Conservation (phyloP, 2,797 vertebrate species). For the Arremon brunneinucha region DNA sequence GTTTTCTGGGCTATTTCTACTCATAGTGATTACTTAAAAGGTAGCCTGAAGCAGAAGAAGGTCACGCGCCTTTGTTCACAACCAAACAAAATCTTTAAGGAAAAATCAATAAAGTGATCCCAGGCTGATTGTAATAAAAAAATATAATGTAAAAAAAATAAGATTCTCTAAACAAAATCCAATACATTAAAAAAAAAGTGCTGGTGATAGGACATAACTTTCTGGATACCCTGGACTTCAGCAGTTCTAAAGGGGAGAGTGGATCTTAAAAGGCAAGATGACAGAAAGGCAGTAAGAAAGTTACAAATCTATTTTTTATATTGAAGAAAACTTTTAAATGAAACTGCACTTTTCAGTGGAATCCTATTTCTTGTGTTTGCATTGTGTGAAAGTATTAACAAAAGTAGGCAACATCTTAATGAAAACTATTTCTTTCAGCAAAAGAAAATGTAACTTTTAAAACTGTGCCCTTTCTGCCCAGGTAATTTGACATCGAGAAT, state of each 20-base stretch:
- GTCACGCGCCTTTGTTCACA: not conserved
- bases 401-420: not conserved
- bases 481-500: not conserved
- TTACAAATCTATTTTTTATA: not conserved
- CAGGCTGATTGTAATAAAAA: not conserved
- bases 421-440: not conserved
- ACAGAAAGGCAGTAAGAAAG: not conserved
- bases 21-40: conserved; percentile 33
- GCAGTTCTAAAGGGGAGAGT: not conserved
- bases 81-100: conserved; percentile 7
- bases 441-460: conserved; percentile 1
- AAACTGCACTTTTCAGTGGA: not conserved
- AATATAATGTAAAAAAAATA: not conserved
- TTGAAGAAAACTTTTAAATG: not conserved
- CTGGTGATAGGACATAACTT: not conserved
- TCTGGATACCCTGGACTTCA: not conserved
- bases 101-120: conserved; percentile 13
- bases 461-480: not conserved
- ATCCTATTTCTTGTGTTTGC: not conserved
- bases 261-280: not conserved
- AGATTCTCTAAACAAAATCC: not conserved
- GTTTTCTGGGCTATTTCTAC: not conserved
- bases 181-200: not conserved
- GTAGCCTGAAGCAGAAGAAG: not conserved
- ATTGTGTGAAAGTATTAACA: not conserved